Conservation (phyloP, 2,113 vertebrate genomes). For the Pachycephala philippinensis region DNA sequence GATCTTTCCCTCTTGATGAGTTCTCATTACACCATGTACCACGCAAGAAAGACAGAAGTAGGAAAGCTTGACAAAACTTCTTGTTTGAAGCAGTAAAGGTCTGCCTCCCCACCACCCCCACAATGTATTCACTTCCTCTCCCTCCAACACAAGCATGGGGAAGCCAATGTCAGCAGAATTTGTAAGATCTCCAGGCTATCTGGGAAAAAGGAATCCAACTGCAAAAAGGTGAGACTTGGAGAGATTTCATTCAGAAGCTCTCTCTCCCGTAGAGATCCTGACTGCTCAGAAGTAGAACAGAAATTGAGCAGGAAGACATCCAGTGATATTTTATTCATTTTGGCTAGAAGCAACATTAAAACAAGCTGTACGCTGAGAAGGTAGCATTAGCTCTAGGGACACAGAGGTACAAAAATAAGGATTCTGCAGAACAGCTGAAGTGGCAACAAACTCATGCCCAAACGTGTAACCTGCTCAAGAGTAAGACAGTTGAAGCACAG, state of each 20-base stretch:
- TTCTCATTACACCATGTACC: rapidly evolving
- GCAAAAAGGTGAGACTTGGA: neutral
- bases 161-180: neutral
- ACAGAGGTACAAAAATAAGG: neutral
- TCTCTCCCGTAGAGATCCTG: neutral
- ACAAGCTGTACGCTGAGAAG: neutral
- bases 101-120: neutral
- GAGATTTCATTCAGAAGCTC: neutral
- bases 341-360: slow-evolving; percentile 22
- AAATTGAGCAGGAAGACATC: slow-evolving; percentile 7
- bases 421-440: neutral
- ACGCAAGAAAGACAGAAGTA: neutral
- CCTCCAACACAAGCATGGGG: neutral
- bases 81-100: neutral
- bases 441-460: neutral
- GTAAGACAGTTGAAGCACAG: neutral
- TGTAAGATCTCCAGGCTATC: neutral
- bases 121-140: neutral
- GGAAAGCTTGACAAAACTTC: neutral
- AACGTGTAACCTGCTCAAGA: neutral
- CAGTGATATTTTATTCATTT: slow-evolving; percentile 41
- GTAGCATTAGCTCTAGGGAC: neutral
- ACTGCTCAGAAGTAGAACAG: neutral
- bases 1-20: neutral
- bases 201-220: neutral